These are phyloP conservation scores for Picus viridis DNA, from an alignment of 2,797 vertebrate genomes.

Conservation along the genomic window DNA sequence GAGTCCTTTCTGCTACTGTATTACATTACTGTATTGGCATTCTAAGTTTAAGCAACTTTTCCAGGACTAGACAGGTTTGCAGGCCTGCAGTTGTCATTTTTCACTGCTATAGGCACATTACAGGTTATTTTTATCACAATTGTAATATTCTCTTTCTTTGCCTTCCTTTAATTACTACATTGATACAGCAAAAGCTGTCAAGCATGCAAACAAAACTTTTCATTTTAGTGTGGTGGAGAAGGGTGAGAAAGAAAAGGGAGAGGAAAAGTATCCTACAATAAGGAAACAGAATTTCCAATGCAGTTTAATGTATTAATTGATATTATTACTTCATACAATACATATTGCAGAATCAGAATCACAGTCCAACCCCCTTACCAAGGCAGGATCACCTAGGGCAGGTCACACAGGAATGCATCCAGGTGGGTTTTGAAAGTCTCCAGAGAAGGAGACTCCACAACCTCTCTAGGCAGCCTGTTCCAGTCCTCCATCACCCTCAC, in stretches of 20 bases:
- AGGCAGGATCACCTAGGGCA: too few species aligned
- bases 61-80: neutral
- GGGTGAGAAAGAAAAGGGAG: neutral
- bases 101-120: neutral
- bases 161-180: neutral
- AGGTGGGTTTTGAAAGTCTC: too few species aligned
- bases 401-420: too few species aligned
- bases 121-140: neutral
- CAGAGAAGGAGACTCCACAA: too few species aligned
- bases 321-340: neutral
- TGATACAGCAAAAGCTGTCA: neutral
- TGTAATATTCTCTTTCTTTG: neutral
- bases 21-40: neutral
- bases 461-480: too few species aligned
- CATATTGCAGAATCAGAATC: too few species aligned
- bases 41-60: neutral
- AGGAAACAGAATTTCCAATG: neutral
- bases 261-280: neutral
- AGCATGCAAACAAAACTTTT: neutral
- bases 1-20: neutral
- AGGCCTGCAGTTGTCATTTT: neutral
- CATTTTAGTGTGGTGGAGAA: neutral
- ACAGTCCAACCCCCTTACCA: too few species aligned
- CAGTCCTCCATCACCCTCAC: too few species aligned
- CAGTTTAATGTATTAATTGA: neutral